These are phyloP conservation scores for Anas georgica DNA, from an alignment of 2,797 vertebrate species.

Conservation along the genomic window DNA sequence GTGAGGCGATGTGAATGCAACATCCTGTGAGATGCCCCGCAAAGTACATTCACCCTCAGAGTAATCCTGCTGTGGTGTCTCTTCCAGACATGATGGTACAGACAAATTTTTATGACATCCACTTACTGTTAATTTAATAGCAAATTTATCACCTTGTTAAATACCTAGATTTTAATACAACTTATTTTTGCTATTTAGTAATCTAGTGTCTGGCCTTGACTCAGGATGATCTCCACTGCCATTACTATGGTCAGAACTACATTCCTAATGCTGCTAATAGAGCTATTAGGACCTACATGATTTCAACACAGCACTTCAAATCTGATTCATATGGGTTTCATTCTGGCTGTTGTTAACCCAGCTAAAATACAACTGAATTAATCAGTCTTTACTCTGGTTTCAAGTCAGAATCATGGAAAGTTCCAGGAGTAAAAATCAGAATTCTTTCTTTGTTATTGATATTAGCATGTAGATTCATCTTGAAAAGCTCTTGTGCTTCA, in stretches of 20 bases:
- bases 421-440: neutral
- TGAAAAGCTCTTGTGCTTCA: neutral
- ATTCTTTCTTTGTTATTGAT: neutral
- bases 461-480: neutral
- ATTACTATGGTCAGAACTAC: neutral
- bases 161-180: neutral
- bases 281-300: rapidly evolving
- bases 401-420: neutral
- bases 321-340: neutral
- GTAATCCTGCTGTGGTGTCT: neutral
- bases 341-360: neutral
- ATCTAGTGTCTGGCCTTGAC: neutral
- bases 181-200: neutral
- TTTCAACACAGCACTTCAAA: neutral
- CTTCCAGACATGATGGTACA: neutral
- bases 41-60: neutral
- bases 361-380: neutral
- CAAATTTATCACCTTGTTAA: neutral
- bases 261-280: neutral
- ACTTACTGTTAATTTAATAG: neutral
- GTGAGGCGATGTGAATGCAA: neutral
- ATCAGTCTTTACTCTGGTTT: neutral
- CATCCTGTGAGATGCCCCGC: neutral
- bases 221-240: neutral
- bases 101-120: neutral